Percentiles rank a stretch among this genome's conserved stretches.
Conservation (phyloP, 2,888 invertebrate genomes). For the Caenorhabditis imperialis region DNA sequence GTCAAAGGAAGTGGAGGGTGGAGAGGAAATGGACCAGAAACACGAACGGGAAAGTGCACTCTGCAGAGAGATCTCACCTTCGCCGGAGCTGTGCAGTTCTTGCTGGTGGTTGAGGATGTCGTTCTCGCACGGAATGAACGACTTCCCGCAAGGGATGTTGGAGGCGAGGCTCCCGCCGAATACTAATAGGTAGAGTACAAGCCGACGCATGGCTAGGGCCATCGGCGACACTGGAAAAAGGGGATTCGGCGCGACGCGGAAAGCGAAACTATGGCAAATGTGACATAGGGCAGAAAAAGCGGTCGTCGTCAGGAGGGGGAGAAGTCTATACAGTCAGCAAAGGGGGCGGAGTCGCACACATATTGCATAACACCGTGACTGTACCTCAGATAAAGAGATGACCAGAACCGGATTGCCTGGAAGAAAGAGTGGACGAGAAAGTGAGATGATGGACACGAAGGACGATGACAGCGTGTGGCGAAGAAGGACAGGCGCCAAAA, state of each 20-base stretch:
- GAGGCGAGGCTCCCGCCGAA: slow-evolving; percentile 31
- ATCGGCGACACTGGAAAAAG: slow-evolving; percentile 1
- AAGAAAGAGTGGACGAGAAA: slow-evolving; percentile 54
- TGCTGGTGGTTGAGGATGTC: slow-evolving; percentile 58
- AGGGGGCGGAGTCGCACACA: slow-evolving; percentile 19
- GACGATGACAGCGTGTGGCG: slow-evolving; percentile 20
- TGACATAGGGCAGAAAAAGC: slow-evolving; percentile 53
- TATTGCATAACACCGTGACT: slow-evolving; percentile 55
- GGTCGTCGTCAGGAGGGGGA: slow-evolving; percentile 6
- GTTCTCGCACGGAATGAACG: slow-evolving; percentile 74
- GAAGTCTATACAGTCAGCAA: slow-evolving; percentile 45
- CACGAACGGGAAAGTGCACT: neutral
- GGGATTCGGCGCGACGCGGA: slow-evolving; percentile 21
- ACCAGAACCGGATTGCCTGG: slow-evolving; percentile 47
- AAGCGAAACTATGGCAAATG: slow-evolving; percentile 55
- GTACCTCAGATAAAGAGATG: slow-evolving; percentile 54
- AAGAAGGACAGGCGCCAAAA: slow-evolving; percentile 39
- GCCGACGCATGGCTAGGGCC: slow-evolving; percentile 44
- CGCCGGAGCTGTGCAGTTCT: slow-evolving; percentile 37
- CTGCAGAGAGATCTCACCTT: slow-evolving; percentile 30
- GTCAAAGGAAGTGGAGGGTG: slow-evolving; percentile 9
- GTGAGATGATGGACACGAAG: slow-evolving; percentile 46
- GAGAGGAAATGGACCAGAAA: slow-evolving; percentile 23
- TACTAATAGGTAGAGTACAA: slow-evolving; percentile 51
- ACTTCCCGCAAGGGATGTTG: slow-evolving; percentile 75